Percentiles rank a stretch among this genome's conserved stretches.
phyloP scores from a whole-genome alignment of 2,113 vertebrate species.

The Polypterus bichir region DNA sequence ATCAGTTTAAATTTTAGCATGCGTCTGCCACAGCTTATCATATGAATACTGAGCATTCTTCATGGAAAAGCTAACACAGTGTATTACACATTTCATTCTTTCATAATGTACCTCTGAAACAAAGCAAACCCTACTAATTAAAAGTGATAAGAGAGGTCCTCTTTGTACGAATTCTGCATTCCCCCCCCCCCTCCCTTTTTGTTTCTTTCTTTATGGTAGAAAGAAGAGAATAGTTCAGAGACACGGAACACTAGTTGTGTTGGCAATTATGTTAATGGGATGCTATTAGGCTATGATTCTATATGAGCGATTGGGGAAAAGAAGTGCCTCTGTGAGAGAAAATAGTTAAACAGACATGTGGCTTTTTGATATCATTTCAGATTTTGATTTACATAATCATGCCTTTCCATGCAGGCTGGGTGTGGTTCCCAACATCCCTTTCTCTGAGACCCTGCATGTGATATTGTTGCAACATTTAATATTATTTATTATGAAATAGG shows the following conservation, averaged over 20 bases:
- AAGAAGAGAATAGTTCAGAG: slow-evolving; percentile 85
- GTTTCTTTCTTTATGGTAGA: slow-evolving; percentile 62
- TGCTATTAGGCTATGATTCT: slow-evolving; percentile 98
- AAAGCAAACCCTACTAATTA: slow-evolving; percentile 30
- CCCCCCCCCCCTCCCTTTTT: slow-evolving; percentile 36
- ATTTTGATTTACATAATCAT: slow-evolving; percentile 84
- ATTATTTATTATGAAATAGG: too few species aligned
- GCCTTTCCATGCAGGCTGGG: slow-evolving; percentile 52
- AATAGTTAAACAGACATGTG: slow-evolving; percentile 82
- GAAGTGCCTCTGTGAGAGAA: slow-evolving; percentile 76
- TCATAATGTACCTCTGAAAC: slow-evolving; percentile 13
- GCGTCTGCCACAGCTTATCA: slow-evolving; percentile 64
- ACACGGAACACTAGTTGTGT: slow-evolving; percentile 94
- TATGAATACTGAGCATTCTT: slow-evolving; percentile 38
- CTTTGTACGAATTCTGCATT: slow-evolving; percentile 44
- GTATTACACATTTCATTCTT: slow-evolving; percentile 4
- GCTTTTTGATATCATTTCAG: slow-evolving; percentile 81
- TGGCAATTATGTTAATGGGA: slow-evolving; percentile 98
- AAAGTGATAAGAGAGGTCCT: slow-evolving; percentile 26
- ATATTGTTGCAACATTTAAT: too few species aligned
- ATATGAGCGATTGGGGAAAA: slow-evolving; percentile 95
- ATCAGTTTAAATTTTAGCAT: slow-evolving; percentile 65
- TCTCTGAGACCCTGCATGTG: too few species aligned
- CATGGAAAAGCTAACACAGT: slow-evolving; percentile 33
- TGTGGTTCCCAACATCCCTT: slow-evolving; percentile 26